Base-by-base conservation (phyloP, 2,797 vertebrate species). In the Gorsachius magnificus region DNA sequence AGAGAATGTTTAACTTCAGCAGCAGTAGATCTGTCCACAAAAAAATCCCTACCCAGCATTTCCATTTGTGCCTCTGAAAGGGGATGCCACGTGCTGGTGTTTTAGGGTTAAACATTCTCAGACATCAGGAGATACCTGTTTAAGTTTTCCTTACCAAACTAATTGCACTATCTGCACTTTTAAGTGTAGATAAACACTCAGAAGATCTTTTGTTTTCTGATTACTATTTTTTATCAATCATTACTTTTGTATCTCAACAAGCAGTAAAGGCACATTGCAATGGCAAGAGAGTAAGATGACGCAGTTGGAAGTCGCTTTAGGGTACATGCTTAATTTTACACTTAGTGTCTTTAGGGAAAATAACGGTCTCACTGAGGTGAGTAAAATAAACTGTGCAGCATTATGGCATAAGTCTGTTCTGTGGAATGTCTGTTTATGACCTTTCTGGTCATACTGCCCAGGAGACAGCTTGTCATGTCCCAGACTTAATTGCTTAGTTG, bases 341-440 rank as follows among this genome's bases (percentile, higher is more conserved):
- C 25, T 50, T 50, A 68, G 35, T 64, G 22, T 48, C 51, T 84
- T 89, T 71, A 87, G 56, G 54, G 70, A 93, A 82, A 79, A 88
- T 53, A 68, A 6, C 60, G 75, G 26, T 46, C 72, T 78, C 19
- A 38, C 51, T 0, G 1, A 66, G 54, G 61, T 93, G 72, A 63
- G 28, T 92, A 75, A 68, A 83, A 71, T 71, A 31, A 94, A 92
- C 78, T 96, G 86, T 83, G 81, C 81, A 89, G 54, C 86, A 88
- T 83, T 65, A 72, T 89, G 92, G 61, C 61, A 16, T 65, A 86
- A 81, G 90, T 89, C 78, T 91, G 56, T 80, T 83, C 17, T 41
- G 29, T 75, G 54, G 28, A 86, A 56, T 93, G 89, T 43, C 60
- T 83, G n/a, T 60, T 66, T 33, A 54, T 85, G 87, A 72, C 54